Conservation (phyloP, 2,888 invertebrate species). For the Drosophila basisetae region DNA sequence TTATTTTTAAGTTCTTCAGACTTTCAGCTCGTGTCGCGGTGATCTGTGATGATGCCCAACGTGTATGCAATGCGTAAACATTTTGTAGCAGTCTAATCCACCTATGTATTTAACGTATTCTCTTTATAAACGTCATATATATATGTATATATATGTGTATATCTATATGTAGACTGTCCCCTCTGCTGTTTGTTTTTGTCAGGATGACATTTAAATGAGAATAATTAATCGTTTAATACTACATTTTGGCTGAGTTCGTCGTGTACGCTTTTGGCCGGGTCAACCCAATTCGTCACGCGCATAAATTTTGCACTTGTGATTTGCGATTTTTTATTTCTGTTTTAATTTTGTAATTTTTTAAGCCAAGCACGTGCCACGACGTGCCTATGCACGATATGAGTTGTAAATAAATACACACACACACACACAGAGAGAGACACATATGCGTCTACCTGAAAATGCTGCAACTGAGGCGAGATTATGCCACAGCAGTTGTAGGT, state of each 20-base stretch:
- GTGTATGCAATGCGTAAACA: slow-evolving; percentile 4
- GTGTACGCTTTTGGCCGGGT: slow-evolving; percentile 32
- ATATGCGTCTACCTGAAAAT: slow-evolving; percentile 8
- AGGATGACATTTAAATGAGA: slow-evolving; percentile 59
- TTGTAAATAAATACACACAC: slow-evolving; percentile 37
- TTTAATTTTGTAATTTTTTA: slow-evolving; percentile 62
- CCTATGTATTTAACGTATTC: slow-evolving; percentile 6
- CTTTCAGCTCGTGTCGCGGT: background rate
- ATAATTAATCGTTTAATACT: slow-evolving; percentile 76
- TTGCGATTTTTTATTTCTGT: slow-evolving; percentile 49
- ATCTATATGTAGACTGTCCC: background rate
- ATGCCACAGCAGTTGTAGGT: slow-evolving; percentile 8
- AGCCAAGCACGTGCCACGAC: slow-evolving; percentile 71
- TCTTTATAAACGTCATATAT: background rate
- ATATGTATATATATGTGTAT: background rate
- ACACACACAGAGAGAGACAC: background rate
- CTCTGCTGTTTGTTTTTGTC: slow-evolving; percentile 27
- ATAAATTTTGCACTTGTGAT: slow-evolving; percentile 66
- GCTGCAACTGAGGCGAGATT: slow-evolving; percentile 28
- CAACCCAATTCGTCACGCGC: slow-evolving; percentile 66
- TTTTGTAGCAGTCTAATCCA: slow-evolving; percentile 20
- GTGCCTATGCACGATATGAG: slow-evolving; percentile 60
- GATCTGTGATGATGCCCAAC: background rate
- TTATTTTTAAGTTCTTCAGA: background rate
- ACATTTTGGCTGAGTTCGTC: slow-evolving; percentile 39